These are phyloP conservation scores for Ecdyonurus torrentis DNA, from an alignment of 2,888 invertebrate genomes.

Conservation along the genomic window DNA sequence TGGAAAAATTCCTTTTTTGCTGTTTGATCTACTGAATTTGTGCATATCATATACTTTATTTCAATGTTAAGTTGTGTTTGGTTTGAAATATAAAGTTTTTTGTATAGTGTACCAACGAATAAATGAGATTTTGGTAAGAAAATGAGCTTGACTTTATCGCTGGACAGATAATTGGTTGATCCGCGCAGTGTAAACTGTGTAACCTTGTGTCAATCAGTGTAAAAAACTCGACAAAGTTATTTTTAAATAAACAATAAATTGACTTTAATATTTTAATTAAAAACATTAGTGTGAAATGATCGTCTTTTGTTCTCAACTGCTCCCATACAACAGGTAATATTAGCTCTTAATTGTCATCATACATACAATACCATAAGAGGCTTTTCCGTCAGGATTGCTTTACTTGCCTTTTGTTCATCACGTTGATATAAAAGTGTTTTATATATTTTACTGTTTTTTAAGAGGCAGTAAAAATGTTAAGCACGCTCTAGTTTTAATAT, in stretches of 20 bases:
- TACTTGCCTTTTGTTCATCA: no score
- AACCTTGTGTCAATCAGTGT: background rate
- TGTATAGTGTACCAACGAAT: background rate
- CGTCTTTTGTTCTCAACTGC: background rate
- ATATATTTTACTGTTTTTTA: no score
- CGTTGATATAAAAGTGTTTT: no score
- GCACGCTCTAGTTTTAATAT: no score
- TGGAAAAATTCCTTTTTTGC: background rate
- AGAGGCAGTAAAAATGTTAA: no score
- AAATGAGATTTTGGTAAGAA: background rate
- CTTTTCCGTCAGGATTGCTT: no score
- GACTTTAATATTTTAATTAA: background rate
- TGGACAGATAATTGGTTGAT: background rate
- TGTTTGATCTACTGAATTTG: background rate
- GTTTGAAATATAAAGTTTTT: background rate
- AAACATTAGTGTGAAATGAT: background rate
- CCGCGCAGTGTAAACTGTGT: background rate
- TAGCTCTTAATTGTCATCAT: background rate
- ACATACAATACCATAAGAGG: background rate
- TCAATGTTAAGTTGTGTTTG: background rate
- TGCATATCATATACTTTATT: background rate
- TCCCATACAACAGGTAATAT: background rate
- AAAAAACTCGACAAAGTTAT: background rate
- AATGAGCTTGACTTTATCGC: background rate
- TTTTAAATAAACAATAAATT: background rate